Evolutionary conservation across 2,113 vertebrate species (phyloP).

Genomic region (Numenius arquata): DNA sequence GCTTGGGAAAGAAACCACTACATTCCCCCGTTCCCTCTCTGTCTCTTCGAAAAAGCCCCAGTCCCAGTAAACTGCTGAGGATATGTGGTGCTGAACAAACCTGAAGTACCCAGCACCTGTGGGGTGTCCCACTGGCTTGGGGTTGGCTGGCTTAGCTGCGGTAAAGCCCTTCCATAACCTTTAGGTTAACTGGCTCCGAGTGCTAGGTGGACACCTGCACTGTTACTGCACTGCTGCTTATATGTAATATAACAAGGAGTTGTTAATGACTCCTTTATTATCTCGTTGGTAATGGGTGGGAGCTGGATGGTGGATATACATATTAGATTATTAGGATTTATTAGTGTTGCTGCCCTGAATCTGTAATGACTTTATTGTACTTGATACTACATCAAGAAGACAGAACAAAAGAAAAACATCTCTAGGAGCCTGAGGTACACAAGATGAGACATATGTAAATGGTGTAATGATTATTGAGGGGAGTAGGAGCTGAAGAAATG

Average conservation of each 20-base stretch:
- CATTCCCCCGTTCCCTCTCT: fast-evolving
- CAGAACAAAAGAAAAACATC: not conserved
- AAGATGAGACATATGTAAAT: not conserved
- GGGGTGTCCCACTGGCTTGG: not conserved
- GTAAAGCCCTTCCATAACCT: not conserved
- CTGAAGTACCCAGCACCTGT: not conserved
- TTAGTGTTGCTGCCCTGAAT: not conserved
- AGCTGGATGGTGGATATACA: not conserved
- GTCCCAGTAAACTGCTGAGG: not conserved
- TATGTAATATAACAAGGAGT: not conserved
- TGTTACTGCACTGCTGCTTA: not conserved
- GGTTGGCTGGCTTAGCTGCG: not conserved
- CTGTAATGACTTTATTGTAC: not conserved
- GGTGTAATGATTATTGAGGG: not conserved
- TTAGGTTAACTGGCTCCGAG: no score
- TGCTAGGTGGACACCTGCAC: not conserved
- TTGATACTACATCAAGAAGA: not conserved
- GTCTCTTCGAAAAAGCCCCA: not conserved
- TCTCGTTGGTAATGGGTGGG: not conserved
- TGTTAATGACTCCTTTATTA: not conserved
- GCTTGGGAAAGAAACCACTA: not conserved
- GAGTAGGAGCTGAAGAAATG: not conserved
- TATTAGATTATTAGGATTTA: not conserved
- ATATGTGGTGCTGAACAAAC: not conserved
- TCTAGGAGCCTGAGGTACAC: not conserved